phyloP scores from a whole-genome alignment of 2,797 vertebrate genomes.

The Stomatorhinus walkeri region DNA sequence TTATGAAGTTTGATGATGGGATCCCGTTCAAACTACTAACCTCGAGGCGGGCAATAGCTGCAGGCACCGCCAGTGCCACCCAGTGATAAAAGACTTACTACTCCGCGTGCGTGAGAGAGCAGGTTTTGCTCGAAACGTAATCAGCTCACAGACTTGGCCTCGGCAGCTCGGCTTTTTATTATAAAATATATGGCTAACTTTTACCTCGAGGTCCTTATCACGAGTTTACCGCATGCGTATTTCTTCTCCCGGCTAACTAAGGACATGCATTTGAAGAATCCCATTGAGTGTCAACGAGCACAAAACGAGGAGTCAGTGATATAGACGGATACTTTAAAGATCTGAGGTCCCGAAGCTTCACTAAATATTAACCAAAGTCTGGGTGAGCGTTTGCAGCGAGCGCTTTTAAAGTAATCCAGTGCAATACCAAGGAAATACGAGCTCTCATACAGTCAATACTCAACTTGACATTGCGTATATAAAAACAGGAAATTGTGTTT shows the following conservation, averaged over 20 bases:
- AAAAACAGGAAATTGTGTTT: neutral
- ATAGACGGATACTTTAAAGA: constrained; percentile 52
- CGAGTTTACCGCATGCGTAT: constrained; percentile 34
- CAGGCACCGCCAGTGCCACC: constrained; percentile 84
- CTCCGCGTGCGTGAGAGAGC: constrained; percentile 41
- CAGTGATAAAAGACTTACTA: constrained; percentile 96
- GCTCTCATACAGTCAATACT: neutral
- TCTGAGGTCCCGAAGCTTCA: constrained; percentile 53
- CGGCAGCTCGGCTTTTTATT: constrained; percentile 49
- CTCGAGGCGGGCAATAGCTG: constrained; percentile 81
- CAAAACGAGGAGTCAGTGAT: constrained; percentile 46
- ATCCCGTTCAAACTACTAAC: constrained; percentile 70
- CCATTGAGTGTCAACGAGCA: constrained; percentile 33
- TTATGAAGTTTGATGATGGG: constrained; percentile 88
- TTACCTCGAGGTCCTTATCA: constrained; percentile 32
- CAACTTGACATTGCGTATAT: neutral
- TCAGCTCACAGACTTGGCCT: constrained; percentile 69
- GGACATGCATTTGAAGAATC: constrained; percentile 18
- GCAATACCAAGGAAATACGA: neutral
- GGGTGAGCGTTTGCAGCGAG: neutral
- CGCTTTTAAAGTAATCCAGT: neutral
- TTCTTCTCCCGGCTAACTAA: constrained; percentile 26
- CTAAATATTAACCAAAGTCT: constrained; percentile 57
- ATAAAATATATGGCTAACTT: constrained; percentile 45
- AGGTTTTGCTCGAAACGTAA: constrained; percentile 71